Evolutionary conservation across 2,888 invertebrate species (phyloP).

Genomic region (Griposia aprilina): DNA sequence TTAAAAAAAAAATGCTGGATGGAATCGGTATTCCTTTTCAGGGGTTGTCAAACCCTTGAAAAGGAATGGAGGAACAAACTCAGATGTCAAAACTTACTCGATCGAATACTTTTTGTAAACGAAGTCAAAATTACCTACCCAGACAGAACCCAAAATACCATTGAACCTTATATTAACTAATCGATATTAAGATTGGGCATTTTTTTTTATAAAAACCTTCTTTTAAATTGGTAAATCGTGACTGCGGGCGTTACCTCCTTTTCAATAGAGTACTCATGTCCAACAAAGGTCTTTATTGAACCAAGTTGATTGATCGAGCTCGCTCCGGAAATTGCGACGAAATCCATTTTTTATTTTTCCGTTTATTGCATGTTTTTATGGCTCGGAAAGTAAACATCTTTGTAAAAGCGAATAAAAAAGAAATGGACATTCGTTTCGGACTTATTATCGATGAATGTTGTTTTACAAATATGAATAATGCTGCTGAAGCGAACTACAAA

Average conservation of each 20-base stretch:
- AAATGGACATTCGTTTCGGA: conserved; percentile 16
- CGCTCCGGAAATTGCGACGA: conserved; percentile 46
- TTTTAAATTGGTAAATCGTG: conserved; percentile 28
- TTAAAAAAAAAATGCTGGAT: background rate
- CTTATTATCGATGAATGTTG: conserved; percentile 7
- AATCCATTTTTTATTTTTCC: conserved; percentile 53
- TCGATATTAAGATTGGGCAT: background rate
- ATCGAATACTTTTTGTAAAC: background rate
- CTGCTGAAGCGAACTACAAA: background rate
- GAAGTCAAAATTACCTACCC: background rate
- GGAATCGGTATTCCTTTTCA: background rate
- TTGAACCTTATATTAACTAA: background rate
- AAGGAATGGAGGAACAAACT: background rate
- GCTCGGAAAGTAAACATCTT: conserved; percentile 43
- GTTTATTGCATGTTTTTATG: conserved; percentile 53
- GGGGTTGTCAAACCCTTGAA: background rate
- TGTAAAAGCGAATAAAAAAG: conserved; percentile 32
- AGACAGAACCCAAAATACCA: background rate
- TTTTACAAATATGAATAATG: background rate
- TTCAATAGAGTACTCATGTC: conserved; percentile 49
- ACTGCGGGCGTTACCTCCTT: conserved; percentile 31
- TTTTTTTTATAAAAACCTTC: background rate
- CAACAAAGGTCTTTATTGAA: conserved; percentile 48
- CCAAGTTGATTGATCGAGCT: conserved; percentile 47
- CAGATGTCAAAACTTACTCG: background rate